Conservation (phyloP, 1,140 invertebrate species). For the Ganaspis sp. region DNA sequence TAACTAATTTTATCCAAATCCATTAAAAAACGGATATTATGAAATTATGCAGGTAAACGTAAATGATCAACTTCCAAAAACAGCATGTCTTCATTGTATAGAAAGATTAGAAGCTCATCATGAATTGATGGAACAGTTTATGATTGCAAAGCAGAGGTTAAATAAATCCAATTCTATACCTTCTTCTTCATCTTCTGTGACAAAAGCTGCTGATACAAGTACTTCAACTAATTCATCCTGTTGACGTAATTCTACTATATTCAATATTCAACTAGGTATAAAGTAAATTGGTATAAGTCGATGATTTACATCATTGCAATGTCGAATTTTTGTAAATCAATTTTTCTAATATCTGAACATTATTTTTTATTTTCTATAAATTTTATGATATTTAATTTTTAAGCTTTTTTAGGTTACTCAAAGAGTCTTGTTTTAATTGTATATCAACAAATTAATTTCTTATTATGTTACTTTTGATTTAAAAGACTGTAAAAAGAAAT, state of each 20-base stretch:
- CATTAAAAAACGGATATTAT: no score
- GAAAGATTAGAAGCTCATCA: slow-evolving; percentile 83
- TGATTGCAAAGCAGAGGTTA: slow-evolving; percentile 68
- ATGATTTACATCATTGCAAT: background rate
- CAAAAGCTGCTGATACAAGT: slow-evolving; percentile 58
- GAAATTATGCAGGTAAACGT: slow-evolving; percentile 79
- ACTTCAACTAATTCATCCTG: slow-evolving; percentile 65
- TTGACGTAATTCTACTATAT: slow-evolving; percentile 54
- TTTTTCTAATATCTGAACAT: background rate
- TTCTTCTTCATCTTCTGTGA: slow-evolving; percentile 55
- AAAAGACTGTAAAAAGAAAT: slow-evolving; percentile 7
- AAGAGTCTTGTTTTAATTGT: background rate
- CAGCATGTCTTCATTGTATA: slow-evolving; percentile 83
- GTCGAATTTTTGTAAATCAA: background rate
- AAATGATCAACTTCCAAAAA: slow-evolving; percentile 85
- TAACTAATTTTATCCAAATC: no score
- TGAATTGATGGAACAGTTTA: slow-evolving; percentile 80
- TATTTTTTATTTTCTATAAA: background rate
- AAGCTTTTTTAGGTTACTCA: background rate
- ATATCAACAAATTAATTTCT: background rate
- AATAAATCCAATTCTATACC: slow-evolving; percentile 61
- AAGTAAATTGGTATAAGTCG: background rate
- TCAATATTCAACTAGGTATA: background rate
- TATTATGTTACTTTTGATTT: background rate
- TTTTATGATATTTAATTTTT: background rate